Percentiles rank a stretch among this genome's conserved stretches.
phyloP scores from a whole-genome alignment of 2,113 vertebrate genomes.

The Gila orcuttii region DNA sequence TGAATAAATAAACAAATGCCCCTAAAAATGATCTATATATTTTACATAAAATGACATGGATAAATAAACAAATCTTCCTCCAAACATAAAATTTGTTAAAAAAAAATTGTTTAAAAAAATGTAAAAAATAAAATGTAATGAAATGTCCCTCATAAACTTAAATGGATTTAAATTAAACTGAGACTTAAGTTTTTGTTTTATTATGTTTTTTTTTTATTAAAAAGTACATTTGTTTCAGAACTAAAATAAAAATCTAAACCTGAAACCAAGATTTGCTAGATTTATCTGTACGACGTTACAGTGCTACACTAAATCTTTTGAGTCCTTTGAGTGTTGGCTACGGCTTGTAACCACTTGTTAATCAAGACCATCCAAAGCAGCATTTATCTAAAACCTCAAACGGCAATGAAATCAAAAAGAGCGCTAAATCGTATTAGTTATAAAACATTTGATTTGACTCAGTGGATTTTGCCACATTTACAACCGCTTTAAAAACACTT shows the following conservation, averaged over 20 bases:
- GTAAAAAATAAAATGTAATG: too few relatives aligned
- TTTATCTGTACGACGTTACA: not conserved
- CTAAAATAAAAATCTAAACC: not conserved
- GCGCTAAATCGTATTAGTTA: not conserved
- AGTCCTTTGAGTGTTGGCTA: not conserved
- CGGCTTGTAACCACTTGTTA: not conserved
- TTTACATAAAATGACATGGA: too few relatives aligned
- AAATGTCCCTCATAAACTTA: not conserved
- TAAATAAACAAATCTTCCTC: too few relatives aligned
- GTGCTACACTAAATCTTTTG: not conserved
- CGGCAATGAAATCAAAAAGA: not conserved
- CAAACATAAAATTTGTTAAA: too few relatives aligned
- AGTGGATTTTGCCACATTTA: not conserved
- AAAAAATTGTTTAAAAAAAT: too few relatives aligned
- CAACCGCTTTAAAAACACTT: constrained; percentile 17
- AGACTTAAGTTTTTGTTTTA: too few relatives aligned
- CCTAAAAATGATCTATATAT: too few relatives aligned
- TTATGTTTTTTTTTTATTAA: not conserved
- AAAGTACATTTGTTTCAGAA: not conserved
- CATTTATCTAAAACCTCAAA: constrained; percentile 8
- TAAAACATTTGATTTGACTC: constrained; percentile 26
- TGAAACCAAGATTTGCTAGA: too few relatives aligned
- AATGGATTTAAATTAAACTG: not conserved
- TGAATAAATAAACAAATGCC: too few relatives aligned
- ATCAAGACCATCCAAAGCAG: not conserved